Evolutionary conservation across 2,888 invertebrate species (phyloP), one percentile per base, ranked within the genome.

Genomic region (Xanthorhoe spadicearia): DNA sequence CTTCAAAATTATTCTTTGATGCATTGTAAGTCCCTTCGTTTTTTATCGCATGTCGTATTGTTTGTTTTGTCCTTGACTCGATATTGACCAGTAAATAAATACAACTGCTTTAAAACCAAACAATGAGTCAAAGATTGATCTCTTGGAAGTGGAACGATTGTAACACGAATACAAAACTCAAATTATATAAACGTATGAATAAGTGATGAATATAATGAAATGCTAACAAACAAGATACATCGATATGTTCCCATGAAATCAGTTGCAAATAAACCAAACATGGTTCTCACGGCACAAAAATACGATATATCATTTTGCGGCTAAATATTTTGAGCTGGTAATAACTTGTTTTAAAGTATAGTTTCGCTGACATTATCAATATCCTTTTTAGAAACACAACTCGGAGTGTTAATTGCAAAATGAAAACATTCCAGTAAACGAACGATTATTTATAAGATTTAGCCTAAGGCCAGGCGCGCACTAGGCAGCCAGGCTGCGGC

Each of bases 221-320:
- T 68, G 64, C 65, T 72, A 73, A 72, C 70, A 61, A 72, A 72
- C 70, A 72, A 68, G 69, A 71, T 72, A 73, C 71, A 73, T 70
- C 50, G 67, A 67, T 69, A 72, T 74, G 74, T 82, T 83, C 82
- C 77, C 81, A 82, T 82, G 78, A 83, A 83, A 83, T 81, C 74
- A 66, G 70, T 74, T 75, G 72, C 76, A 79, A 65, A 69, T 63
- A 69, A 71, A 66, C 67, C 49, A 59, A 60, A 59, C 72, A 72
- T 60, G 60, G 59, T 68, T 75, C 76, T 71, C 75, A 75, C 74
- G 75, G 49, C 69, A 66, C 59, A 59, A 65, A 70, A 61, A 56
- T 64, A 64, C 35, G 43, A 59, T 68, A 61, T 64, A 69, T 64
- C 53, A 62, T 55, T 55, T 62, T 46, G 52, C 13, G 51, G 61